Base-by-base conservation (phyloP, 2,797 vertebrate genomes). In the Graptemys geographica region DNA sequence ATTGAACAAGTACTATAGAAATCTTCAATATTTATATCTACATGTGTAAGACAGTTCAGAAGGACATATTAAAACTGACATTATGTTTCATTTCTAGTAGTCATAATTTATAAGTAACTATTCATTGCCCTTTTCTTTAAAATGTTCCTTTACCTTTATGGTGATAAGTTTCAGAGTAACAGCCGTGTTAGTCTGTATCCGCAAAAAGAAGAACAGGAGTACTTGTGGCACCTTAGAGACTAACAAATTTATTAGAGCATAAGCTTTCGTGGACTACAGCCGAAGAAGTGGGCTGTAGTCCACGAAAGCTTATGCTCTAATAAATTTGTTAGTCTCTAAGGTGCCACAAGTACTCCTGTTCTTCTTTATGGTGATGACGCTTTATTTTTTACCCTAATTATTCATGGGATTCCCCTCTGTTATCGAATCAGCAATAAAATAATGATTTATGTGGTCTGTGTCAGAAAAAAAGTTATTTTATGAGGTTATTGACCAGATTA, bases 381-480 rank as follows among this genome's bases (percentile, higher is more conserved):
- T 65, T 83, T 87, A 80, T 79, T 95, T 88, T 91, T 90, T 91
- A 76, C 19, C 5, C 0, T 8, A 84, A 89, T 76, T 94, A 95
- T 93, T 96, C 91, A 90, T 65, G 72, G 16, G 19, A 86, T 56
- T 95, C 27, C 95, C 37, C 90, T 81, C 49, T 86, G 44, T 57
- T 86, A 83, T 2, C 89, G 91, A 89, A 89, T 92, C 85, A 94
- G 37, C 15, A 90, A 72, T 57, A 90, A 93, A 90, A 90, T 79
- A 56, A 81, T 89, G 4, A 90, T 97, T 95, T 95, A 92, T 95
- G 86, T 85, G 41, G 62, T 72, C 12, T 41, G 52, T 89, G 57
- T 93, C 89, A 95, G 87, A 47, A 95, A 95, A 95, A 82, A 96
- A 90, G 52, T 21, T 93, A 82, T 95, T 96, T 95, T 89, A 89